Conservation (phyloP, 2,888 invertebrate species). For the Volucella inanis region DNA sequence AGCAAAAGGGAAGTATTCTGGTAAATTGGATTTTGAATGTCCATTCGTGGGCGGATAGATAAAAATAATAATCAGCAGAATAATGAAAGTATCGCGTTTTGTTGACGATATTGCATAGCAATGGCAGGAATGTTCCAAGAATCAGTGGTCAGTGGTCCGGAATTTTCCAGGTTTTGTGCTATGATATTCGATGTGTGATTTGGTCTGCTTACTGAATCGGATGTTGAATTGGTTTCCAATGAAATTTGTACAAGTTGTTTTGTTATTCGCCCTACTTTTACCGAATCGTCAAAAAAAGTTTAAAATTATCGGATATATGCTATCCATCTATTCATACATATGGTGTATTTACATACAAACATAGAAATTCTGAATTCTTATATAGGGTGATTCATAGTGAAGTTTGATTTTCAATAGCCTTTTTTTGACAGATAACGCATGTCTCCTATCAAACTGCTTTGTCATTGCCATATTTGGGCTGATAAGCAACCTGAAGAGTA, state of each 20-base stretch:
- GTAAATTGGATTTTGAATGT: constrained; percentile 37
- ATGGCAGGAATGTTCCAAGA: constrained; percentile 13
- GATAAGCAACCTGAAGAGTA: no score
- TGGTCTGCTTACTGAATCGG: background rate
- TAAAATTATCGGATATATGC: no score
- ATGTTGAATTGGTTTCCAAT: background rate
- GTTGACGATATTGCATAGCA: constrained; percentile 21
- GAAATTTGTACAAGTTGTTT: background rate
- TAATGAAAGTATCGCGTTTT: constrained; percentile 50
- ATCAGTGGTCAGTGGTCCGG: constrained; percentile 20
- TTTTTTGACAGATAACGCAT: no score
- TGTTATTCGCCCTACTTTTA: no score
- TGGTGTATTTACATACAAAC: no score
- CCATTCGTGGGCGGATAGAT: constrained; percentile 25
- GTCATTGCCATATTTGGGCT: no score
- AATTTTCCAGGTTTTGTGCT: constrained; percentile 18
- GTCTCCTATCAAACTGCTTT: no score
- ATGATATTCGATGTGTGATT: constrained; percentile 18
- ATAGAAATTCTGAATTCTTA: no score
- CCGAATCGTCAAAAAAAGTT: no score
- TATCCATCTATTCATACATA: no score
- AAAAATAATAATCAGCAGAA: constrained; percentile 50
- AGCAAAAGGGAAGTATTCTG: constrained; percentile 26
- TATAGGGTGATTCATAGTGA: no score
- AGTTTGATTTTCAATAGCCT: no score